These are phyloP conservation scores for Uloborus plumipes DNA, from an alignment of 2,888 invertebrate species.

Conservation along the genomic window DNA sequence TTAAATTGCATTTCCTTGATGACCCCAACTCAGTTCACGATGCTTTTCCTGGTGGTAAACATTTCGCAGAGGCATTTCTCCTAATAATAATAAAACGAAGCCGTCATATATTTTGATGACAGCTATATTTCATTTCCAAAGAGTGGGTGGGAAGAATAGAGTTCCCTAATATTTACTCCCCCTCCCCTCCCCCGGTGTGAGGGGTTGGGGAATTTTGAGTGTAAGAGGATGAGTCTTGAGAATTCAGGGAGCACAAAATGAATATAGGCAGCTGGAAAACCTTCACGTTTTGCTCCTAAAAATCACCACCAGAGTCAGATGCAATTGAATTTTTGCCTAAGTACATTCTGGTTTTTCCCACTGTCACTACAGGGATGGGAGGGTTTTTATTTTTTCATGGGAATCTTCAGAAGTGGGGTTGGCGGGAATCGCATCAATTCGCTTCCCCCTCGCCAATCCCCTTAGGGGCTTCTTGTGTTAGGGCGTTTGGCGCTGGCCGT, in stretches of 20 bases:
- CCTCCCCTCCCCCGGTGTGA: constrained; percentile 11
- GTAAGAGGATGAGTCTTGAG: too few relatives aligned
- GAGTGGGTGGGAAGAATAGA: not conserved
- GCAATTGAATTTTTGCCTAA: constrained; percentile 55
- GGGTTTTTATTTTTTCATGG: constrained; percentile 2
- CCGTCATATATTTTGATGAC: constrained; percentile 27
- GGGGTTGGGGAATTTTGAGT: too few relatives aligned
- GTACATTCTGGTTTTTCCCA: constrained; percentile 45
- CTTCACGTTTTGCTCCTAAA: constrained; percentile 19
- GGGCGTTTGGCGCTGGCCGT: not conserved
- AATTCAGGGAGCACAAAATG: not conserved
- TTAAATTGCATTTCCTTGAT: too few relatives aligned
- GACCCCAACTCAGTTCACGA: too few relatives aligned
- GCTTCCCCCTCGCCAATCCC: not conserved
- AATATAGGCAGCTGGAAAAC: not conserved
- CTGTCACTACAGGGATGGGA: constrained; percentile 1
- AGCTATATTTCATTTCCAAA: constrained; percentile 36
- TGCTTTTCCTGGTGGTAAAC: too few relatives aligned
- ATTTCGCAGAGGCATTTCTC: not conserved
- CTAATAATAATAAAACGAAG: constrained; percentile 35
- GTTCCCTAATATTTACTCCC: constrained; percentile 16
- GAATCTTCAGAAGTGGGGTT: too few relatives aligned
- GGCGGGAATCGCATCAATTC: constrained; percentile 2
- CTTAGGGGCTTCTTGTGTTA: not conserved
- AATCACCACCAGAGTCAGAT: constrained; percentile 47